phyloP scores from a whole-genome alignment of 2,888 invertebrate species.

The Zygaena filipendulae region DNA sequence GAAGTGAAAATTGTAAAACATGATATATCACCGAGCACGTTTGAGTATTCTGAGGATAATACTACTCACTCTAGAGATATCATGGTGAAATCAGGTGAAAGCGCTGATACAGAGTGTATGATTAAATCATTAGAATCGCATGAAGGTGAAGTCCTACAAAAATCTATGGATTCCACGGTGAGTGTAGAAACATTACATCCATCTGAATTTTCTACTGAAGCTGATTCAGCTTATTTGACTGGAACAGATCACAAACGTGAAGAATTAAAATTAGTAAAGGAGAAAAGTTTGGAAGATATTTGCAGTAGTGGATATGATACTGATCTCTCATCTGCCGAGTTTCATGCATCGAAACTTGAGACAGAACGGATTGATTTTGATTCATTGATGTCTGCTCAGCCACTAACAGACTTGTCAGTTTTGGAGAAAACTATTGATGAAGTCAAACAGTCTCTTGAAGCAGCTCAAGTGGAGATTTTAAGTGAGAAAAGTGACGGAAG shows the following conservation, averaged over 20 bases:
- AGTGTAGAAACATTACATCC: slow-evolving; percentile 63
- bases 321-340: slow-evolving; percentile 73
- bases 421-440: slow-evolving; percentile 78
- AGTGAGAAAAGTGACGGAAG: slow-evolving; percentile 72
- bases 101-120: slow-evolving; percentile 61
- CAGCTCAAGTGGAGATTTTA: slow-evolving; percentile 76
- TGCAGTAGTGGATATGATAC: slow-evolving; percentile 76
- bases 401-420: slow-evolving; percentile 63
- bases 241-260: slow-evolving; percentile 55
- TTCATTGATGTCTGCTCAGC: slow-evolving; percentile 59
- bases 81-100: slow-evolving; percentile 64
- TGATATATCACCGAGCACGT: slow-evolving; percentile 48
- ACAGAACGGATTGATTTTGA: slow-evolving; percentile 59
- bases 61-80: slow-evolving; percentile 54
- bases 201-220: slow-evolving; percentile 62
- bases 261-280: slow-evolving; percentile 53
- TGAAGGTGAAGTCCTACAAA: slow-evolving; percentile 59
- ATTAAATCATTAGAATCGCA: slow-evolving; percentile 62
- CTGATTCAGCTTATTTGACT: slow-evolving; percentile 59
- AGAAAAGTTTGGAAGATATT: slow-evolving; percentile 72
- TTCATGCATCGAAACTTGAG: slow-evolving; percentile 64
- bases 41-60: slow-evolving; percentile 50
- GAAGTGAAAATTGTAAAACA: slow-evolving; percentile 34
- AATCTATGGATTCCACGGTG: slow-evolving; percentile 63
- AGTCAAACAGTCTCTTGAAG: slow-evolving; percentile 76